phyloP scores from a whole-genome alignment of 2,797 vertebrate genomes.

The Ataeniobius toweri region DNA sequence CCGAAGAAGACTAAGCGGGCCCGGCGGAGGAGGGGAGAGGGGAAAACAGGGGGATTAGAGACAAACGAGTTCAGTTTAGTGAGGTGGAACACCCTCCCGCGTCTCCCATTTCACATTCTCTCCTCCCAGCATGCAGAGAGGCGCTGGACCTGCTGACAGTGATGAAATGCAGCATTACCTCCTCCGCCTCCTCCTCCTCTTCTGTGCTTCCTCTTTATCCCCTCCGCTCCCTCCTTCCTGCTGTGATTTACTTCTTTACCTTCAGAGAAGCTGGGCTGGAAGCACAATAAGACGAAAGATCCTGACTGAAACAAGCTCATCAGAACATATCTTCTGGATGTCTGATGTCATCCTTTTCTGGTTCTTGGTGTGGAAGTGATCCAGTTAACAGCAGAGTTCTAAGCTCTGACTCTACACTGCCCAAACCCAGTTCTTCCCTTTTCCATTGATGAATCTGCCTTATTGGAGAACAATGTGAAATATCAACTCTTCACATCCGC shows the following conservation, averaged over 20 bases:
- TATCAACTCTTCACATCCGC: too few species aligned
- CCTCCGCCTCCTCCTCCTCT: slow-evolving; percentile 1
- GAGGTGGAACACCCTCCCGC: slow-evolving; percentile 51
- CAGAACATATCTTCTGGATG: too few species aligned
- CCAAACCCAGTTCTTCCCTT: too few species aligned
- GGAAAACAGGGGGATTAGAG: slow-evolving; percentile 27
- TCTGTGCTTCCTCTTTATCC: not conserved
- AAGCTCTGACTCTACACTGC: too few species aligned
- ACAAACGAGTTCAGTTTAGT: slow-evolving; percentile 47
- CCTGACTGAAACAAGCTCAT: too few species aligned
- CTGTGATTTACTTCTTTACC: slow-evolving; percentile 43
- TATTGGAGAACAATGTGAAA: too few species aligned
- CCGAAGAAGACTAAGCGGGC: not conserved
- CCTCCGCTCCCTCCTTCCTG: slow-evolving; percentile 4
- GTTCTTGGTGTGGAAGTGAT: too few species aligned
- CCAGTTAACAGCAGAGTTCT: too few species aligned
- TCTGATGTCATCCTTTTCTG: too few species aligned
- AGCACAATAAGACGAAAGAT: too few species aligned
- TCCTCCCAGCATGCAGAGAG: slow-evolving; percentile 33
- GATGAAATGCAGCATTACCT: slow-evolving; percentile 46
- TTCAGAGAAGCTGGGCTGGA: not conserved
- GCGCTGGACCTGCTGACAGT: slow-evolving; percentile 35
- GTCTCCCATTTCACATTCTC: slow-evolving; percentile 20
- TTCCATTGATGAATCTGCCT: too few species aligned
- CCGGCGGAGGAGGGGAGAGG: not conserved